A percentile compares a stretch with the other conserved stretches of the same genome.
These are phyloP conservation scores for Melitaea cinxia DNA, from an alignment of 1,140 invertebrate genomes.

Conservation along the genomic window DNA sequence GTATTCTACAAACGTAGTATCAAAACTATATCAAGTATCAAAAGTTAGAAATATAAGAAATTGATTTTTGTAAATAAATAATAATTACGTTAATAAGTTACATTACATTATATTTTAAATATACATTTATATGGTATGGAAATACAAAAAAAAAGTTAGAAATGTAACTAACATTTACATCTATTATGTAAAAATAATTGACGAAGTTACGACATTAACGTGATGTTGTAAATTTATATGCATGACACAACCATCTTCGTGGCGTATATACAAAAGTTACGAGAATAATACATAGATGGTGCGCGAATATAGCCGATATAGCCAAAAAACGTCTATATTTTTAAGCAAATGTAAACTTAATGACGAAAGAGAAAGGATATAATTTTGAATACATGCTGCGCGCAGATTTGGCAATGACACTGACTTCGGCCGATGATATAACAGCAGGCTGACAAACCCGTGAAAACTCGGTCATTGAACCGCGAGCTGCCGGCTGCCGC, in stretches of 20 bases:
- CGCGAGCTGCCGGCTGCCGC: slow-evolving; percentile 54
- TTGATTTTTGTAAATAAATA: no score
- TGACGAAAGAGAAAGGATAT: slow-evolving; percentile 51
- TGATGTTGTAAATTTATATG: slow-evolving; percentile 20
- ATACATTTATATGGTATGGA: not conserved
- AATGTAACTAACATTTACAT: not conserved
- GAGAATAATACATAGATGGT: slow-evolving; percentile 37
- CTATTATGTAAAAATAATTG: slow-evolving; percentile 18
- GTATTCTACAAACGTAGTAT: no score
- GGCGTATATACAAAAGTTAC: slow-evolving; percentile 29
- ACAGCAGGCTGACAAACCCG: slow-evolving; percentile 82
- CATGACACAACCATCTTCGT: slow-evolving; percentile 24
- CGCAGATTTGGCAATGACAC: slow-evolving; percentile 81
- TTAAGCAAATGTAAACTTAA: slow-evolving; percentile 58
- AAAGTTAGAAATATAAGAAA: no score
- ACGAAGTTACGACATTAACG: slow-evolving; percentile 8
- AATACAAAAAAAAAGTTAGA: not conserved
- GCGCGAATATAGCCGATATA: slow-evolving; percentile 51
- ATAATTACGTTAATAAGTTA: no score
- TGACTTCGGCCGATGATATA: slow-evolving; percentile 81
- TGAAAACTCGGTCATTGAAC: slow-evolving; percentile 82
- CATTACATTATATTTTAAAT: no score
- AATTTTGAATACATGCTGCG: slow-evolving; percentile 55
- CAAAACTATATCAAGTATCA: no score
- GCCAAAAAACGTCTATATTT: slow-evolving; percentile 43